phyloP scores from a whole-genome alignment of 2,113 vertebrate genomes.

The Caranx ignobilis region DNA sequence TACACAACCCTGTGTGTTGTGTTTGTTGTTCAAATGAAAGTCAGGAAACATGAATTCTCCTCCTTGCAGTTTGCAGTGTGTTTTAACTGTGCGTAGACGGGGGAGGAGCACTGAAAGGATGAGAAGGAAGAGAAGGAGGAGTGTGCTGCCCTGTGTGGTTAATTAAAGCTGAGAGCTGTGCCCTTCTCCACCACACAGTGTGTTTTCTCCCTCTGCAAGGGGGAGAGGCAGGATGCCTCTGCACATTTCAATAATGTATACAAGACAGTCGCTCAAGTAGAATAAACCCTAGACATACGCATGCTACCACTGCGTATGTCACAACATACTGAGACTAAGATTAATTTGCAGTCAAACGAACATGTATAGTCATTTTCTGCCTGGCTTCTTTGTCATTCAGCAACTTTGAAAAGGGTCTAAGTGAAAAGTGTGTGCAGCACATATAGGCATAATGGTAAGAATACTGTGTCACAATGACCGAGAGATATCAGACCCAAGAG shows the following conservation, averaged over 20 bases:
- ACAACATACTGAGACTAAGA: neutral
- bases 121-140: constrained; percentile 5
- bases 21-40: constrained; percentile 6
- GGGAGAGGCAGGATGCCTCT: constrained; percentile 21
- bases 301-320: neutral
- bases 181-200: constrained; percentile 49
- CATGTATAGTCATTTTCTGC: neutral
- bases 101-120: neutral
- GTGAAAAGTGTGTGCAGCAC: neutral
- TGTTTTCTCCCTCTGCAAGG: constrained; percentile 13
- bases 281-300: constrained; percentile 2
- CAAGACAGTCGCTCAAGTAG: neutral
- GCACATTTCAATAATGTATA: constrained; percentile 31
- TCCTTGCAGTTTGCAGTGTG: neutral
- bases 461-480: neutral
- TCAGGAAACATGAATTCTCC: constrained; percentile 15
- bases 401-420: too few relatives aligned
- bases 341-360: neutral
- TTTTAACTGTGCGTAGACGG: constrained; percentile 4
- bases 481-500: neutral
- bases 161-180: constrained; percentile 63
- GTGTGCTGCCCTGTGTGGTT: constrained; percentile 35
- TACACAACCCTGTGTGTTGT: neutral
- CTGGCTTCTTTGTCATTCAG: neutral
- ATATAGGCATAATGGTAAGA: neutral